Evolutionary conservation across 1,140 invertebrate genomes (phyloP).

Genomic region (Geopemphigus sp.): DNA sequence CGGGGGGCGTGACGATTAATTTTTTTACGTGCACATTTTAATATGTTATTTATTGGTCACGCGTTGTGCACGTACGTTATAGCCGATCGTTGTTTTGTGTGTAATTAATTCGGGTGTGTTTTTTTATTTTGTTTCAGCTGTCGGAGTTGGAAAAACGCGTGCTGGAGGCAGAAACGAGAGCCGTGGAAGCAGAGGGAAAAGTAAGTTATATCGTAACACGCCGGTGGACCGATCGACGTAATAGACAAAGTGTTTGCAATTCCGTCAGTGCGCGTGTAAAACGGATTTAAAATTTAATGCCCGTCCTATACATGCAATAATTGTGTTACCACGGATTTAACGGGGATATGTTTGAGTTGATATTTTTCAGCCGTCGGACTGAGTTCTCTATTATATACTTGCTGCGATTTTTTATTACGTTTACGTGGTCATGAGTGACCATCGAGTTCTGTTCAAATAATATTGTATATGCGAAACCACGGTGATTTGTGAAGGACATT

Average conservation of each 20-base stretch:
- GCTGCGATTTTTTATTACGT: too few relatives aligned
- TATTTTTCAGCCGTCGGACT: too few relatives aligned
- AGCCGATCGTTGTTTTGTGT: not conserved
- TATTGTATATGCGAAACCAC: not conserved
- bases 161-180: conserved; percentile 82
- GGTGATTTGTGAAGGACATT: too few relatives aligned
- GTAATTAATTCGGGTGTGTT: not conserved
- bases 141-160: conserved; percentile 87
- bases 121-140: conserved; percentile 64
- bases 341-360: too few relatives aligned
- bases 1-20: too few relatives aligned
- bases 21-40: too few relatives aligned
- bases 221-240: not conserved
- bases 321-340: not conserved
- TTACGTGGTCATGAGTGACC: not conserved
- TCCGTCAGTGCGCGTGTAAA: not conserved
- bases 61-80: not conserved
- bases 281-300: conserved; percentile 5
- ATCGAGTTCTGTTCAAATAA: not conserved
- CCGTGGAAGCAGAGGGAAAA: conserved; percentile 89
- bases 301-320: too few relatives aligned
- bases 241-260: not conserved
- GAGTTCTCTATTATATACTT: too few relatives aligned
- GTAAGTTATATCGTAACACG: conserved; percentile 59
- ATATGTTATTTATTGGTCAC: too few relatives aligned